Base-by-base conservation (phyloP, 2,888 invertebrate species). In the Coremacera marginata region DNA sequence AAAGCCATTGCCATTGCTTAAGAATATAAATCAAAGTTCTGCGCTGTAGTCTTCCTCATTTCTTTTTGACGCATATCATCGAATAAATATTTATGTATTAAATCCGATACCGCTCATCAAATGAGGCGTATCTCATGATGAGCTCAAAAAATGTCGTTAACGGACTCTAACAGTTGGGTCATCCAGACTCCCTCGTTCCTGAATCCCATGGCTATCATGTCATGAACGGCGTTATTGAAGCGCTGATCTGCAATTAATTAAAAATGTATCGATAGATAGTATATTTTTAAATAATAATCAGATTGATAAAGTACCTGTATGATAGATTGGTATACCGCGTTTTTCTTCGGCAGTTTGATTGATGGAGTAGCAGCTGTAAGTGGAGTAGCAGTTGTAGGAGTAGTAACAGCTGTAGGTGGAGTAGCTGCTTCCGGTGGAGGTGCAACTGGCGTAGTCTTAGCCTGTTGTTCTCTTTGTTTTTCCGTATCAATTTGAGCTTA, bases 321-420 rank as follows among this genome's bases (percentile, higher is more conserved):
- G n/a, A n/a, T n/a, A n/a, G n/a, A 87, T 88, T 74, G 11, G 89
- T 88, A 72, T 90, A 79, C 85, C 86, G 87, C 22, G 86, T 87
- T 7, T 88, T 94, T 76, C 95, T 94, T 86, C 96, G 94, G 82
- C 92, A 92, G 90, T n/a, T n/a, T n/a, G n/a, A n/a, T 95, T 96
- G 51, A 96, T 44, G 82, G 82, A 2, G 84, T 79, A 7, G 80
- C 77, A 62, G 83, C 84, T 49, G 82, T 84, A 52, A 85, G 85
- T 49, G 82, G 82, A 3, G 81, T 75, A 16, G 70, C 31, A 25
- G 62, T 11, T 44, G 67, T 19, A 31, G 82, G 81, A 44, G 83
- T 78, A 73, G 81, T 16, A 63, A 78, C 5, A 44, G 62, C 7
- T 34, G 51, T 55, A 14, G 80, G 63, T 70, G 73, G 5, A 57